Evolutionary conservation across 53 echinoderm and acorn worm genomes (phyloP).

Genomic region (Echinarachnius parma): DNA sequence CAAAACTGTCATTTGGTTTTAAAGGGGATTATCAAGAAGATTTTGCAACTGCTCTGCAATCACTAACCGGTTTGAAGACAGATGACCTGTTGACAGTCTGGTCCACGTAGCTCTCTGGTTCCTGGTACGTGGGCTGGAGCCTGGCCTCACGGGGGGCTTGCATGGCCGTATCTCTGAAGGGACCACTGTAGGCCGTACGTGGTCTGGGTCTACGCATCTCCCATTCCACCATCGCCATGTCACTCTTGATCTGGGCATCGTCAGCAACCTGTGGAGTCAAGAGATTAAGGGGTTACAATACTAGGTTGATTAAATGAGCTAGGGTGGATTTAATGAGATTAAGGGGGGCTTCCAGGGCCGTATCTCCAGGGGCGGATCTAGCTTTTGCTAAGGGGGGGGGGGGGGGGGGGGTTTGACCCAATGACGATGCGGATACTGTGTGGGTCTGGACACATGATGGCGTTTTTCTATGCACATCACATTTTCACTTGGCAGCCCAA

Average conservation of each 20-base stretch:
- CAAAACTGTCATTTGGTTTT: no score
- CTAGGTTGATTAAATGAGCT: not conserved
- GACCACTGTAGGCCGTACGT: constrained; percentile 47
- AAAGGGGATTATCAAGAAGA: no score
- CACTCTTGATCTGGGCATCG: constrained; percentile 60
- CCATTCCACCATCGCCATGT: constrained; percentile 81
- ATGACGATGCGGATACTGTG: no score
- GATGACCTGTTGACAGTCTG: constrained; percentile 46
- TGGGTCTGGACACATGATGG: no score
- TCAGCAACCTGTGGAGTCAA: constrained; percentile 44
- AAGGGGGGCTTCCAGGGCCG: no score
- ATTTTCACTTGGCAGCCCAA: no score
- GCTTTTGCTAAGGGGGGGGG: no score
- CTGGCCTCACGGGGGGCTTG: constrained; percentile 72
- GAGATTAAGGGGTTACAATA: not conserved
- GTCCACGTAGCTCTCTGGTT: constrained; percentile 43
- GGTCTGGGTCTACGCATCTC: constrained; percentile 62
- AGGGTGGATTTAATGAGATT: not conserved
- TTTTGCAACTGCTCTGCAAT: no score
- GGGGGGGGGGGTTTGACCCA: no score
- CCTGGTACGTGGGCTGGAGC: constrained; percentile 64
- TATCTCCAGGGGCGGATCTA: no score
- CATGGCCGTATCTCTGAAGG: constrained; percentile 75
- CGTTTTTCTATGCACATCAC: no score
- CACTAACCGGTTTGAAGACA: constrained; percentile 36